Conservation (phyloP, 37 sponge, comb jelly and placozoan species). For the Oopsacas minuta region DNA sequence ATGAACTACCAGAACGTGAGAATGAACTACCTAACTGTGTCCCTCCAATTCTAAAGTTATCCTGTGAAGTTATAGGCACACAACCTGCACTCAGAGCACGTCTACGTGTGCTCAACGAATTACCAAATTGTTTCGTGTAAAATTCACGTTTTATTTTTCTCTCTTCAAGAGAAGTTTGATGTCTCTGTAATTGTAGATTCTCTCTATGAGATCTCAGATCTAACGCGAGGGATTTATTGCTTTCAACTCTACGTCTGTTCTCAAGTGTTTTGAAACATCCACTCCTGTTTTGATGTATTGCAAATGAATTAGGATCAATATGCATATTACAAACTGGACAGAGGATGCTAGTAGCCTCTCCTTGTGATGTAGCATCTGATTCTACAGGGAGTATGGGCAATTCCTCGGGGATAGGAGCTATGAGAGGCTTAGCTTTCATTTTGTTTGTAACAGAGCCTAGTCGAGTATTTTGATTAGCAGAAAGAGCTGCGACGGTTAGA, state of each 20-base stretch:
- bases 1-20: not conserved
- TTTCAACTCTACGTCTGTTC: not conserved
- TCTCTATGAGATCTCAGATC: not conserved
- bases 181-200: not conserved
- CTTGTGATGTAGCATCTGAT: not conserved
- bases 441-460: not conserved
- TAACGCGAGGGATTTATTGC: not conserved
- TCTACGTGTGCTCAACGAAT: not conserved
- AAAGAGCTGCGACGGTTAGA: not conserved
- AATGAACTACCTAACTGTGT: not conserved
- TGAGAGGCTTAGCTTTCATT: not conserved
- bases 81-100: not conserved
- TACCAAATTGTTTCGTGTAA: conserved; percentile 12
- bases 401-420: not conserved
- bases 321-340: not conserved
- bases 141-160: not conserved
- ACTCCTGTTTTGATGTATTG: not conserved
- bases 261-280: not conserved
- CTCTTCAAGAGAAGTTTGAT: not conserved
- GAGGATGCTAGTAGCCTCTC: not conserved
- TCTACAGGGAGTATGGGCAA: not conserved
- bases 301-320: not conserved
- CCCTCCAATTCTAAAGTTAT: not conserved
- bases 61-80: not conserved
- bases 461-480: not conserved